Evolutionary conservation across 2,888 invertebrate species (phyloP), one percentile per base, ranked within the genome.

Genomic region (Drosophila borealis): DNA sequence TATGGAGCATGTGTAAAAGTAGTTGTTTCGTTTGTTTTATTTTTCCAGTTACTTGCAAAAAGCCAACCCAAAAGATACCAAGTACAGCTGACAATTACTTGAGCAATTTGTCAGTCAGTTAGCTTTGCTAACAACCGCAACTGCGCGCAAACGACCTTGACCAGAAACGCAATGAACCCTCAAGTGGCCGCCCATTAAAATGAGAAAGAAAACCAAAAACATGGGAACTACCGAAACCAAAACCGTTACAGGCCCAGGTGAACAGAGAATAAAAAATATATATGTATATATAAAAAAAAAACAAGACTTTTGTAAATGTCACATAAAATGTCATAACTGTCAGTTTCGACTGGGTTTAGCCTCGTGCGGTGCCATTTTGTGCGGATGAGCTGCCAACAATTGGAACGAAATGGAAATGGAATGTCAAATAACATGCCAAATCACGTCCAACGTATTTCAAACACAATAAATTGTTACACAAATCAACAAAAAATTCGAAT

Each of bases 251-350:
- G 36, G 44, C 44, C 53, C 33, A 34, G 13, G n/a, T 39, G 17
- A 66, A 42, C 33, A 49, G 51, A 49, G 44, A 34, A 44, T 46
- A 68, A 66, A 49, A 57, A 59, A 59, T 17, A 17, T 17, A n/a
- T n/a, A n/a, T n/a, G n/a, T n/a, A n/a, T n/a, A n/a, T n/a, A 17
- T 17, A 17, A 29, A 29, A 29, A 29, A 25, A 25, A 25, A 2
- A 8, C 8, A 29, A 57, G 56, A 55, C 41, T 61, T 69, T 69
- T 73, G 70, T 78, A 68, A 66, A 60, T 74, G 81, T 76, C 81
- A 78, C 84, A 88, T 80, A 84, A 84, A 84, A 49, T 88, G 81
- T 76, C 78, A 88, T 78, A 88, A 88, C 78, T 88, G 87, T 80
- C 83, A 77, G 61, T 44, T 70, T 63, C 41, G 60, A 50, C 41